A percentile compares a stretch with the other conserved stretches of the same genome.
Evolutionary conservation across 2,888 invertebrate species (phyloP).

Genomic region (Thalpophila matura): DNA sequence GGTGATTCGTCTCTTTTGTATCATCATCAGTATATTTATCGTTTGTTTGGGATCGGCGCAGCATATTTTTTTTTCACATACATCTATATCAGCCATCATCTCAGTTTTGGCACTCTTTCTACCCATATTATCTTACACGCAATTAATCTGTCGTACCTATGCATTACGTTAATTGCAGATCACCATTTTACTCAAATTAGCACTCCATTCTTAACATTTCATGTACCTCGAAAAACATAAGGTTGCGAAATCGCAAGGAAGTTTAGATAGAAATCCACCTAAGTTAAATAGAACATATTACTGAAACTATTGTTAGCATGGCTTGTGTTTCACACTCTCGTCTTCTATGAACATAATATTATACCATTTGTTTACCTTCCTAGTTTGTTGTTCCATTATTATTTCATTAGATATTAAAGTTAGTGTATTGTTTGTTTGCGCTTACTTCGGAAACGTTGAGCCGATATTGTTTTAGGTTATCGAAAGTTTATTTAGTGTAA

Average conservation of each 20-base stretch:
- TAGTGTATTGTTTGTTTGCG: slow-evolving; percentile 32
- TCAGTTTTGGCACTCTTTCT: too few species aligned
- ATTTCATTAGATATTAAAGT: slow-evolving; percentile 48
- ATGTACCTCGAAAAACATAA: slow-evolving; percentile 17
- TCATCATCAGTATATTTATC: too few species aligned
- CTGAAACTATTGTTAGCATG: slow-evolving; percentile 43
- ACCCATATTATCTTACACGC: too few species aligned
- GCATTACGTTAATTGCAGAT: too few species aligned
- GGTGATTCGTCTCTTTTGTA: too few species aligned
- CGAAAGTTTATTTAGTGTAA: slow-evolving; percentile 24
- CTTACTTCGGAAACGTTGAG: slow-evolving; percentile 23
- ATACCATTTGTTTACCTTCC: slow-evolving; percentile 35
- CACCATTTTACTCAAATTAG: too few species aligned
- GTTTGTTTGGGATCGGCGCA: too few species aligned
- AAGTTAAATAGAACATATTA: slow-evolving; percentile 58
- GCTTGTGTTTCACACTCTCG: slow-evolving; percentile 49
- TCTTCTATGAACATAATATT: slow-evolving; percentile 11
- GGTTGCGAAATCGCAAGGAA: slow-evolving; percentile 33
- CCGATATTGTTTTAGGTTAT: slow-evolving; percentile 45
- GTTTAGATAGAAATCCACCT: slow-evolving; percentile 27
- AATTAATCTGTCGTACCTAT: too few species aligned
- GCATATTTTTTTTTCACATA: too few species aligned
- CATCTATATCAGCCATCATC: too few species aligned
- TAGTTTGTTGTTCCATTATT: slow-evolving; percentile 48
- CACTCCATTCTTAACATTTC: neutral